Percentiles rank a stretch among this genome's conserved stretches.
These are phyloP conservation scores for Poecilia picta DNA, from an alignment of 2,797 vertebrate species.

Conservation along the genomic window DNA sequence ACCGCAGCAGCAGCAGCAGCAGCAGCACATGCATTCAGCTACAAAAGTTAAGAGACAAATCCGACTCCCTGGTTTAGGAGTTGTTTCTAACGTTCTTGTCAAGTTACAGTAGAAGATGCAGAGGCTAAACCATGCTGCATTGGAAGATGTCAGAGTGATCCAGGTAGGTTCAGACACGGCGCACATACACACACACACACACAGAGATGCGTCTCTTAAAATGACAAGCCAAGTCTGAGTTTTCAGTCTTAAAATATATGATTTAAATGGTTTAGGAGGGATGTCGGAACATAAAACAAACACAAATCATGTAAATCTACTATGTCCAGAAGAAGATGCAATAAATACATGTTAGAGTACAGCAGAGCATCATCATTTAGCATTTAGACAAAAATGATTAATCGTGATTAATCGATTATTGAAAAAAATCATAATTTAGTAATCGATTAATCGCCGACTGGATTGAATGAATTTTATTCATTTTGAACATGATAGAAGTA, in stretches of 20 bases:
- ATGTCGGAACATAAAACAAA: conserved; percentile 31
- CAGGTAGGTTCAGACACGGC: conserved; percentile 23
- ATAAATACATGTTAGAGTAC: not conserved
- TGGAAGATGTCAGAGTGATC: conserved; percentile 23
- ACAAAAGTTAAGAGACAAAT: conserved; percentile 13
- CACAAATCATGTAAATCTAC: not conserved
- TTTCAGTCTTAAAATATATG: conserved; percentile 21
- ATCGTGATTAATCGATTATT: too few relatives aligned
- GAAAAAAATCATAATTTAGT: too few relatives aligned
- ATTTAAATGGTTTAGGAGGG: conserved; percentile 51
- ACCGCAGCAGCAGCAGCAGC: not conserved
- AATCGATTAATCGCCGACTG: too few relatives aligned
- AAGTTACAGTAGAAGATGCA: conserved; percentile 35
- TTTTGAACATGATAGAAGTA: too few relatives aligned
- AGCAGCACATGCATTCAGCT: not conserved
- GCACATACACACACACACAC: not conserved
- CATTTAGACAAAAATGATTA: not conserved
- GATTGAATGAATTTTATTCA: too few relatives aligned
- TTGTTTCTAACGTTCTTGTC: conserved; percentile 14
- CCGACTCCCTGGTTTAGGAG: conserved; percentile 28
- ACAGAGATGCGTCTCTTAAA: conserved; percentile 9
- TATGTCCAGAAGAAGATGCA: not conserved
- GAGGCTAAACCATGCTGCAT: conserved; percentile 35
- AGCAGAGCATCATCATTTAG: not conserved
- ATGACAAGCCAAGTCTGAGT: conserved; percentile 26